Percentiles rank a stretch among this genome's conserved stretches.
Conservation (phyloP, 1,140 invertebrate species). For the Trinorchestia longiramus region DNA sequence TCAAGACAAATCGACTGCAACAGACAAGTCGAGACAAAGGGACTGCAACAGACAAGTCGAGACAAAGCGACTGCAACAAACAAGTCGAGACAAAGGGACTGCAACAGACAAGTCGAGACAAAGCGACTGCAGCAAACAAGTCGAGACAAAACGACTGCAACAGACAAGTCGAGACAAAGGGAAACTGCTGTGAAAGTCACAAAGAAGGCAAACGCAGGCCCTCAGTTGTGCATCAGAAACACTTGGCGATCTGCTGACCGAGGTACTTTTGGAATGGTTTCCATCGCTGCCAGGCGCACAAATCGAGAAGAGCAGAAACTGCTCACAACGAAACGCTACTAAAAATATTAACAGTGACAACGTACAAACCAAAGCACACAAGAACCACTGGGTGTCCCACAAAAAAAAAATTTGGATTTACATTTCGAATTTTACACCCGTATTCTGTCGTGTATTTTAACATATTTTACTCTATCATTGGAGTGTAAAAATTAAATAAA, state of each 20-base stretch:
- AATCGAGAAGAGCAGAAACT: neutral
- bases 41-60: too few species aligned
- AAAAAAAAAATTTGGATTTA: too few species aligned
- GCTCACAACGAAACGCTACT: neutral
- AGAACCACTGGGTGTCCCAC: neutral
- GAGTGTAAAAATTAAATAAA: too few species aligned
- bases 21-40: too few species aligned
- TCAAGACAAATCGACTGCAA: too few species aligned
- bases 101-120: neutral
- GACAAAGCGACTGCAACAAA: too few species aligned
- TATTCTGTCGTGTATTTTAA: too few species aligned
- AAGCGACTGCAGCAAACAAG: neutral
- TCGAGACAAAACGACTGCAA: neutral
- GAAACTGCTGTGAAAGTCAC: neutral
- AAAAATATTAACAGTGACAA: neutral
- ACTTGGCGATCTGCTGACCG: conserved; percentile 12
- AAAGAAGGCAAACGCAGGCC: neutral
- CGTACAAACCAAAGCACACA: neutral
- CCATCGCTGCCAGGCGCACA: neutral
- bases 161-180: neutral
- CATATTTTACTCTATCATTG: too few species aligned
- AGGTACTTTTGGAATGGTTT: neutral
- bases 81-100: neutral
- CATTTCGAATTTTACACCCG: too few species aligned
- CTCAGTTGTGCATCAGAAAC: neutral